phyloP scores from a whole-genome alignment of 2,888 invertebrate species.

The Dicyrtoma fusca region DNA sequence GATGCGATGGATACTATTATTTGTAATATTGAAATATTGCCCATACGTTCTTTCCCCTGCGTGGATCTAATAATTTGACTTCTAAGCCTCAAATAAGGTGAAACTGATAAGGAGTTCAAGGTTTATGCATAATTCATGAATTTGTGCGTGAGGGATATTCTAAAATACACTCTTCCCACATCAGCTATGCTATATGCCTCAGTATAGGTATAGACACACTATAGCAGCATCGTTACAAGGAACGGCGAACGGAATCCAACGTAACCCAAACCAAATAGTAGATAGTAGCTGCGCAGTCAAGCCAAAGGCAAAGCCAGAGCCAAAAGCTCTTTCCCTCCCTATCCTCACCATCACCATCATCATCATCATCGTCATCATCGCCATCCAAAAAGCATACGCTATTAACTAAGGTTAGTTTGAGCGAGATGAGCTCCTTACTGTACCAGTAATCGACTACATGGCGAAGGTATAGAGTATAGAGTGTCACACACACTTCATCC shows the following conservation, averaged over 20 bases:
- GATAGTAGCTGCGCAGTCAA: neutral
- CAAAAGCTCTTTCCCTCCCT: neutral
- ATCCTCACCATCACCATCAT: too few relatives aligned
- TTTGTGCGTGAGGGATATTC: constrained; percentile 27
- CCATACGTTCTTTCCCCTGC: too few relatives aligned
- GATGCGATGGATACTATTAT: too few relatives aligned
- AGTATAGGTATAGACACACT: too few relatives aligned
- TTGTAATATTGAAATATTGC: too few relatives aligned
- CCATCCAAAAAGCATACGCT: neutral
- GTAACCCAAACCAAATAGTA: neutral
- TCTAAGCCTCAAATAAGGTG: constrained; percentile 33
- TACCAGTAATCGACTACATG: too few relatives aligned
- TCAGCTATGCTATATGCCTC: too few relatives aligned
- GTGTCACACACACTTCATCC: neutral
- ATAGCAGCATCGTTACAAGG: too few relatives aligned
- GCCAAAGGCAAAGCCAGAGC: too few relatives aligned
- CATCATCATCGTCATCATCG: neutral
- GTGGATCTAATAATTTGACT: constrained; percentile 29
- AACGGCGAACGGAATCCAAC: too few relatives aligned
- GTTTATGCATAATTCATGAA: constrained; percentile 34
- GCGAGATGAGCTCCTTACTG: neutral
- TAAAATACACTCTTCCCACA: too few relatives aligned
- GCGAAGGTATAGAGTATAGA: neutral
- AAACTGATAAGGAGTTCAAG: constrained; percentile 37
- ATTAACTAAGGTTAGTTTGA: constrained; percentile 29